Evolutionary conservation across 2,888 invertebrate genomes (phyloP).

Genomic region (Acronicta leporina): DNA sequence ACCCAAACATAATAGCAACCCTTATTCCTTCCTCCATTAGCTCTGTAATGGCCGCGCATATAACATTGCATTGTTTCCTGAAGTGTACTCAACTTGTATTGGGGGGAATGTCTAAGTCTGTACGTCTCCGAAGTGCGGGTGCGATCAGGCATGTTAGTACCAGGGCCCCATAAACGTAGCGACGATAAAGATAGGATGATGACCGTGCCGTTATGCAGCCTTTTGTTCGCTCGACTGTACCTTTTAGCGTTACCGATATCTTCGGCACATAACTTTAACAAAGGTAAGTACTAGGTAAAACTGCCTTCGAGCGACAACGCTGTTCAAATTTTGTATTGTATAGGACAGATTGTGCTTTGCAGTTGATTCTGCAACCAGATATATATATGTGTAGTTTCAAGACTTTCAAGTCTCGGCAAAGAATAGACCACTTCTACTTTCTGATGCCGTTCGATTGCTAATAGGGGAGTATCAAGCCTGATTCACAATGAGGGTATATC

Average conservation of each 20-base stretch:
- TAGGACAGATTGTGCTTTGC: conserved; percentile 30
- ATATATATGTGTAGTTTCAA: too few relatives aligned
- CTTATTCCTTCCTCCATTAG: conserved; percentile 26
- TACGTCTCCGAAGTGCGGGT: conserved; percentile 32
- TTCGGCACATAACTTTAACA: conserved; percentile 39
- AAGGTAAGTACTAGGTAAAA: conserved; percentile 16
- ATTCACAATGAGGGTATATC: not conserved
- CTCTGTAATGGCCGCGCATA: conserved; percentile 36
- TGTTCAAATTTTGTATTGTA: conserved; percentile 37
- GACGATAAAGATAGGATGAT: conserved; percentile 62
- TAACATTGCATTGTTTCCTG: conserved; percentile 54
- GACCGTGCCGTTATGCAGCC: conserved; percentile 51
- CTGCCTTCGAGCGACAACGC: conserved; percentile 24
- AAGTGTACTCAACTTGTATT: conserved; percentile 47
- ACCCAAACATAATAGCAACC: conserved; percentile 27
- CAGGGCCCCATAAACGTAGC: conserved; percentile 50
- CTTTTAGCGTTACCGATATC: conserved; percentile 48
- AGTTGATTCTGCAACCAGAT: conserved; percentile 47
- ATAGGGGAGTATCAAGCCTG: conserved; percentile 10
- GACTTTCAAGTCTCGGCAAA: conserved; percentile 13
- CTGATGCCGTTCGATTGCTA: conserved; percentile 11
- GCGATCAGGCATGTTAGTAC: conserved; percentile 46
- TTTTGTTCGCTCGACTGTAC: conserved; percentile 49
- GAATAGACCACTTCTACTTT: conserved; percentile 22
- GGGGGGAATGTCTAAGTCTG: conserved; percentile 40